Base-by-base conservation (phyloP, 1,140 invertebrate genomes). In the Propsilocerus akamusi region DNA sequence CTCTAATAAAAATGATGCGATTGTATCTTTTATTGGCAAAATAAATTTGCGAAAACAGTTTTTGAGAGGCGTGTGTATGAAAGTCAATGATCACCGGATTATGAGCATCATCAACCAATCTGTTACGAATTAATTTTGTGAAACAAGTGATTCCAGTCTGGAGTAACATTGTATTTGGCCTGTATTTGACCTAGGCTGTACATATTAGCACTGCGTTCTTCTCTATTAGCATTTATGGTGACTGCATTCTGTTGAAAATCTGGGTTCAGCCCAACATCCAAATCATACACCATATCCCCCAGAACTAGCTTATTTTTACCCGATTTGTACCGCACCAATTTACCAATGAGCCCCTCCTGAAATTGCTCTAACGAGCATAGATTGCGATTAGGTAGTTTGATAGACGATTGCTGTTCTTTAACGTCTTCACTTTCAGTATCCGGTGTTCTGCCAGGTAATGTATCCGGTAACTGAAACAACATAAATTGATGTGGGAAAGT, bases 271-370 rank as follows among this genome's bases (percentile, higher is more conserved):
- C 67, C 68, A 53, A 63, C 53, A 25, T 61, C 56, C 54, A 76
- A 64, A 59, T 75, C 72, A 54, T 74, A 75, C 3, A 59, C 55
- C 1, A 69, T 70, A 32, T 73, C 67, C 0, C 75, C 75, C 0
- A 77, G 57, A 3, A 63, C 49, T 7, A 76, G 56, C 47, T 68
- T 71, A 26, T 72, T 65, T 32, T 69, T 67, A 1, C 74, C 75
- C 0, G 74, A 76, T 14, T 66, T 66, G 53, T 71, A 68, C 1
- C 75, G 59, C 28, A 68, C 56, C 46, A 77, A 58, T 56, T 70
- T 74, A 4, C 75, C 75, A 41, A 76, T 72, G 49, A 66, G 66
- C 1, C 74, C 74, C 48, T 76, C 74, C 52, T 72, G 68, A 52
- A 76, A 51, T 49, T 68, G 61, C 1, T 56, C 47, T 25, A 71